Percentiles rank a stretch among this genome's conserved stretches.
phyloP scores from a whole-genome alignment of 2,797 vertebrate genomes.

The Falco columbarius region DNA sequence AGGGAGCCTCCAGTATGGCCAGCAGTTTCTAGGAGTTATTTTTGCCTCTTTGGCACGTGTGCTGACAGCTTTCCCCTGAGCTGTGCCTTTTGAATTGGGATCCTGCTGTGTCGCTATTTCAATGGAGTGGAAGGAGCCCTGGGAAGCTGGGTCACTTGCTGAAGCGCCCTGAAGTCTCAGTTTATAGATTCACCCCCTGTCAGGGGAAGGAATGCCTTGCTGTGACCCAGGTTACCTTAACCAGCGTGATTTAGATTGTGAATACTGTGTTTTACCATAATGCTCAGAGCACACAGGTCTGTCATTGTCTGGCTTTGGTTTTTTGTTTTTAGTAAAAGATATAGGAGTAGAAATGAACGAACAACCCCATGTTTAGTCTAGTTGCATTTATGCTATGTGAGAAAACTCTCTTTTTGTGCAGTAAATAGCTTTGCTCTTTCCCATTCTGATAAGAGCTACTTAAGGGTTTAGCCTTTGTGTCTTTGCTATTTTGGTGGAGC shows the following conservation, averaged over 20 bases:
- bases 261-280: not conserved
- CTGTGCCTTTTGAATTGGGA: not conserved
- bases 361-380: not conserved
- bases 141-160: not conserved
- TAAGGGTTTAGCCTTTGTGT: not conserved
- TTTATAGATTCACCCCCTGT: rapidly evolving
- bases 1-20: not conserved
- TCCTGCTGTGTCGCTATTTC: not conserved
- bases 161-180: not conserved
- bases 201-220: not conserved
- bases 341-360: not conserved
- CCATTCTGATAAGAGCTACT: not conserved
- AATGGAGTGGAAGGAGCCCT: rapidly evolving
- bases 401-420: not conserved
- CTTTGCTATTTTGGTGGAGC: not conserved
- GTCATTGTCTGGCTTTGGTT: not conserved
- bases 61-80: not conserved
- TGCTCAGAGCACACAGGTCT: not conserved
- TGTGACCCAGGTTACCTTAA: not conserved
- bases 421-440: not conserved
- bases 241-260: not conserved
- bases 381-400: not conserved
- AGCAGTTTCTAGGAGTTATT: not conserved
- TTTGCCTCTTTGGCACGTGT: not conserved
- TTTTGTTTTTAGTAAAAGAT: not conserved